Evolutionary conservation across 2,797 vertebrate species (phyloP).

Genomic region (Poecilia velifera): DNA sequence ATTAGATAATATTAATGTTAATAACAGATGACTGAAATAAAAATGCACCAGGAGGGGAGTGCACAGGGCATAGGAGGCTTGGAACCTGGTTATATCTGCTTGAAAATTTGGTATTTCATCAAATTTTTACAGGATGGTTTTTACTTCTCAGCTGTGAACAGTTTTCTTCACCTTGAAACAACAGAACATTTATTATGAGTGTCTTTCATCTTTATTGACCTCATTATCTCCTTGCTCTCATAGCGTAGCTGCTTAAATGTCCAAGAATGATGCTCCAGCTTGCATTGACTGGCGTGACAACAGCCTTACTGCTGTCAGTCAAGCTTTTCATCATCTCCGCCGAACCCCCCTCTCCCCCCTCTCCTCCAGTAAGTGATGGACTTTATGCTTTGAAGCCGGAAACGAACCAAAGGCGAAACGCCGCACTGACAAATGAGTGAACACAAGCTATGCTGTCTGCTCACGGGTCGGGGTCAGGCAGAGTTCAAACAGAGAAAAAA

Average conservation of each 20-base stretch:
- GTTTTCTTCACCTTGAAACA: not conserved
- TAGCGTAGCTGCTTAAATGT: constrained; percentile 57
- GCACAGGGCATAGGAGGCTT: not conserved
- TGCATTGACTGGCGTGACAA: constrained; percentile 62
- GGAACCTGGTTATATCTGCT: not conserved
- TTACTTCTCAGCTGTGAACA: not conserved
- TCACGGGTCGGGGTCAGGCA: constrained; percentile 45
- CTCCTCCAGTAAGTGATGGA: constrained; percentile 48
- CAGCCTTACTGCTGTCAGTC: constrained; percentile 63
- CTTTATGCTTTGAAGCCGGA: constrained; percentile 39
- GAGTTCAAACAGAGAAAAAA: constrained; percentile 52
- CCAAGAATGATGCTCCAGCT: constrained; percentile 56
- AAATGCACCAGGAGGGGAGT: not conserved
- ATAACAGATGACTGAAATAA: not conserved
- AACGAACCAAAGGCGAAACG: constrained; percentile 47
- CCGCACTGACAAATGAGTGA: constrained; percentile 57
- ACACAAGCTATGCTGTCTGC: constrained; percentile 49
- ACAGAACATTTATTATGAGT: constrained; percentile 29
- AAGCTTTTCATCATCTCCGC: constrained; percentile 56
- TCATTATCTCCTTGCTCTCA: constrained; percentile 29
- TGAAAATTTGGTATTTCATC: not conserved
- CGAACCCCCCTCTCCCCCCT: constrained; percentile 29
- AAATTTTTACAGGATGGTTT: not conserved
- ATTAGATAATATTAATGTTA: not conserved
- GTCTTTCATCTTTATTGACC: constrained; percentile 41